Evolutionary conservation across 1,140 invertebrate genomes (phyloP).

Genomic region (Pseudoatta argentina): DNA sequence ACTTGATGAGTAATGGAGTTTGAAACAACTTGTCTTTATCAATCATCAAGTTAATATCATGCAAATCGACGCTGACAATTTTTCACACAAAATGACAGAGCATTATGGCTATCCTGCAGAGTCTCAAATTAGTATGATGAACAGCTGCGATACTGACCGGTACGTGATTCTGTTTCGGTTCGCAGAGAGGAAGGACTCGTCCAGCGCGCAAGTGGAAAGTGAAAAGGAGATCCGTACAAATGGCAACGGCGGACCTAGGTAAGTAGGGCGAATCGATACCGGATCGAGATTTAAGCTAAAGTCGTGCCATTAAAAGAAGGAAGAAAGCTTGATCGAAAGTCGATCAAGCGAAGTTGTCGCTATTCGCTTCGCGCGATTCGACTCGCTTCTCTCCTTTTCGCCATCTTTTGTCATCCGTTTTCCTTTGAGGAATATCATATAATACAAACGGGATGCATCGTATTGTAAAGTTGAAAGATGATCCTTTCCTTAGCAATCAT

Average conservation of each 20-base stretch:
- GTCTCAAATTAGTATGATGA: background rate
- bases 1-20: background rate
- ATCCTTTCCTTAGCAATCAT: background rate
- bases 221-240: slow-evolving; percentile 81
- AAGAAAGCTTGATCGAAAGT: slow-evolving; percentile 66
- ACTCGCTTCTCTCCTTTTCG: slow-evolving; percentile 13
- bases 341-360: slow-evolving; percentile 35
- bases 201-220: slow-evolving; percentile 79
- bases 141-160: slow-evolving; percentile 15
- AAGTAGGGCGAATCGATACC: slow-evolving; percentile 79
- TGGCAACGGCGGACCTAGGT: slow-evolving; percentile 78
- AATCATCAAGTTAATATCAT: background rate
- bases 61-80: background rate
- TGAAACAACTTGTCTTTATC: background rate
- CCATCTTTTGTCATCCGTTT: background rate
- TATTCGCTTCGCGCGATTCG: slow-evolving; percentile 3
- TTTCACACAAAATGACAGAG: background rate
- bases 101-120: background rate
- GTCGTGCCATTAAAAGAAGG: slow-evolving; percentile 23
- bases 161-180: slow-evolving; percentile 52
- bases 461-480: background rate
- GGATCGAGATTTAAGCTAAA: slow-evolving; percentile 9
- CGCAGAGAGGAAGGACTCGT: slow-evolving; percentile 82
- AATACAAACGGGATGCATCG: background rate
- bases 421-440: background rate